Percentiles rank a stretch among this genome's conserved stretches.
phyloP scores from a whole-genome alignment of 2,113 vertebrate genomes.

The Hippocampus barbouri region DNA sequence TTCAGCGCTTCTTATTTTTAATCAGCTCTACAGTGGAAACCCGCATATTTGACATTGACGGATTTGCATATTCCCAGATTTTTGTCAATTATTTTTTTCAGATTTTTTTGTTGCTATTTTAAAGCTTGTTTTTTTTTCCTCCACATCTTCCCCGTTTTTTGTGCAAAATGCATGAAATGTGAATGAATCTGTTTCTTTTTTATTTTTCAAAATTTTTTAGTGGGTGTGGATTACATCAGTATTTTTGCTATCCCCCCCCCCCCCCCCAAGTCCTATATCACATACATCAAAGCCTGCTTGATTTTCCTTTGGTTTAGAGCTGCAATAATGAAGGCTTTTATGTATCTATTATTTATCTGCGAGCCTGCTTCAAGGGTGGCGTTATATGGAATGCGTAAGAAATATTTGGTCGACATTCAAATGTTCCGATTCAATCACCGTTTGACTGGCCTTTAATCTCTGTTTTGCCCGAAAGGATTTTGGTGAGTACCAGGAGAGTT shows the following conservation, averaged over 20 bases:
- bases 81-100: too few relatives aligned
- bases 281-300: conserved; percentile 3
- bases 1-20: conserved; percentile 25
- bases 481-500: conserved; percentile 98
- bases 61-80: too few relatives aligned
- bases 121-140: too few relatives aligned
- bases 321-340: conserved; percentile 31
- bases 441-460: conserved; percentile 17
- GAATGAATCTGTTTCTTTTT: too few relatives aligned
- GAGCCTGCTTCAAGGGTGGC: neutral
- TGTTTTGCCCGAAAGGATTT: conserved; percentile 81
- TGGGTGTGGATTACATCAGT: too few relatives aligned
- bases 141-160: too few relatives aligned
- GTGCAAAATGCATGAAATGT: too few relatives aligned
- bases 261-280: neutral
- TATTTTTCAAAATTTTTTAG: too few relatives aligned
- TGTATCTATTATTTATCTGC: conserved; percentile 7
- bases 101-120: too few relatives aligned
- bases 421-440: conserved; percentile 2
- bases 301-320: conserved; percentile 29
- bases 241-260: too few relatives aligned
- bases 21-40: conserved; percentile 25
- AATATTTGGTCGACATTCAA: conserved; percentile 6
- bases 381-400: conserved; percentile 4
- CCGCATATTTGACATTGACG: too few relatives aligned